A percentile compares a stretch with the other conserved stretches of the same genome.
phyloP scores from a whole-genome alignment of 2,113 vertebrate species.

The Alaudala cheleensis region DNA sequence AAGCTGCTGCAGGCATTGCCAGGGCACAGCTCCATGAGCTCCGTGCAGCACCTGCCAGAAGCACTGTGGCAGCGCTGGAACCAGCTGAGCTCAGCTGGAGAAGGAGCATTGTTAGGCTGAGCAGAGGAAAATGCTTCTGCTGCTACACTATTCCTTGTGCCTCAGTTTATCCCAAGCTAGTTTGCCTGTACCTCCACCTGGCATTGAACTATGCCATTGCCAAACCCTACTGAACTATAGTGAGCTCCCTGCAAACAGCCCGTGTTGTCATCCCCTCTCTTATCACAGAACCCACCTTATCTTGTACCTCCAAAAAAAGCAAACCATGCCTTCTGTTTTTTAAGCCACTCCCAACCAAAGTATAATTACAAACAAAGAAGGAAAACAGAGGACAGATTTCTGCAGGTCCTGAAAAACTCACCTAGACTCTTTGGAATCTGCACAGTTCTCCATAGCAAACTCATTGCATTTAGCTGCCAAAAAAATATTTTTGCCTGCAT shows the following conservation, averaged over 20 bases:
- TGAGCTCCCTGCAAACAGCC: not conserved
- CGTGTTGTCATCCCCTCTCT: fast-evolving
- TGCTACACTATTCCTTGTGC: not conserved
- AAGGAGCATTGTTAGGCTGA: not conserved
- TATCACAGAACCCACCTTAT: not conserved
- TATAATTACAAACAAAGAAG: not conserved
- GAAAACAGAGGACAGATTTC: not conserved
- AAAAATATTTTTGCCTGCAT: not conserved
- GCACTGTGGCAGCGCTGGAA: not conserved
- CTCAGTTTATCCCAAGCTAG: not conserved
- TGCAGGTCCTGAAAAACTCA: not conserved
- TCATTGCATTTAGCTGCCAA: not conserved
- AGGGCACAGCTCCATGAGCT: not conserved
- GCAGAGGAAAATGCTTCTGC: not conserved
- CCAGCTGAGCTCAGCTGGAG: not conserved
- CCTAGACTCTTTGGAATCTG: not conserved
- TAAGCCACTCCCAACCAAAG: not conserved
- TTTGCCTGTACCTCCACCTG: not conserved
- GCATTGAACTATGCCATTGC: not conserved
- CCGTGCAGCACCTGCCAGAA: not conserved
- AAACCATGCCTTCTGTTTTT: not conserved
- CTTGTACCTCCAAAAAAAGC: not conserved
- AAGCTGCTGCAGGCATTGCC: not conserved
- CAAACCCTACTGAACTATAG: not conserved
- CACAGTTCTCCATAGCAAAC: not conserved